These are phyloP conservation scores for Cottoperca gobio DNA, from an alignment of 2,797 vertebrate genomes.

Conservation along the genomic window DNA sequence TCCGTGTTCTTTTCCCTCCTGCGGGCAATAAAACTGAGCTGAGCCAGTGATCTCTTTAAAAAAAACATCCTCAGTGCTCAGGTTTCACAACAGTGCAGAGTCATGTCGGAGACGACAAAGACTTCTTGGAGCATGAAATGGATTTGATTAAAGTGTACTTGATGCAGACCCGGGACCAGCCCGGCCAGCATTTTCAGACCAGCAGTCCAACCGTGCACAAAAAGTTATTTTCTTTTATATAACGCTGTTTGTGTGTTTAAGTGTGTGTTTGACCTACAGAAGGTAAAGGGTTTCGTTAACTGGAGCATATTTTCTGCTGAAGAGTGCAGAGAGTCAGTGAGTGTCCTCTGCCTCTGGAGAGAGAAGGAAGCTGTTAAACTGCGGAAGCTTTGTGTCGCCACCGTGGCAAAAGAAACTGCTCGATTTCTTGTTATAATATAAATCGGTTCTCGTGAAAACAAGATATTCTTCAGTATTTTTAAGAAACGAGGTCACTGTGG, in stretches of 20 bases:
- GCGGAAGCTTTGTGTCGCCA: not conserved
- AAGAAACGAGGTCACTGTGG: too few relatives aligned
- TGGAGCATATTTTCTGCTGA: slow-evolving; percentile 6
- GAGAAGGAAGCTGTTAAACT: not conserved
- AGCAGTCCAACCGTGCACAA: not conserved
- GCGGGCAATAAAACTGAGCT: slow-evolving; percentile 5
- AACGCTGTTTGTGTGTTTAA: slow-evolving; percentile 1
- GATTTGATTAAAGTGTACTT: slow-evolving; percentile 8
- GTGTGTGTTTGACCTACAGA: slow-evolving; percentile 18
- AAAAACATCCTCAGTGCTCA: slow-evolving; percentile 19
- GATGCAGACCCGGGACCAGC: not conserved
- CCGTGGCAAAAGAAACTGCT: not conserved
- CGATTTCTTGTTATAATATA: too few relatives aligned
- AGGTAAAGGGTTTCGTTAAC: slow-evolving; percentile 9
- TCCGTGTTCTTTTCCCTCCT: slow-evolving; percentile 1
- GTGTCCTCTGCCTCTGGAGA: slow-evolving; percentile 6
- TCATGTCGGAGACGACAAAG: slow-evolving; percentile 2
- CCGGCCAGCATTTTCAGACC: not conserved
- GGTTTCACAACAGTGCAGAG: slow-evolving; percentile 1
- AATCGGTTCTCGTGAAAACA: too few relatives aligned
- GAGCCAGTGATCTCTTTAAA: slow-evolving; percentile 11
- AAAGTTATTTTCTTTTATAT: not conserved
- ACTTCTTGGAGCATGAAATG: not conserved
- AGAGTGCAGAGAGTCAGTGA: not conserved
- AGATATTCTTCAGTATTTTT: too few relatives aligned